These are phyloP conservation scores for Maconellicoccus hirsutus DNA, from an alignment of 1,140 invertebrate species.

Conservation along the genomic window DNA sequence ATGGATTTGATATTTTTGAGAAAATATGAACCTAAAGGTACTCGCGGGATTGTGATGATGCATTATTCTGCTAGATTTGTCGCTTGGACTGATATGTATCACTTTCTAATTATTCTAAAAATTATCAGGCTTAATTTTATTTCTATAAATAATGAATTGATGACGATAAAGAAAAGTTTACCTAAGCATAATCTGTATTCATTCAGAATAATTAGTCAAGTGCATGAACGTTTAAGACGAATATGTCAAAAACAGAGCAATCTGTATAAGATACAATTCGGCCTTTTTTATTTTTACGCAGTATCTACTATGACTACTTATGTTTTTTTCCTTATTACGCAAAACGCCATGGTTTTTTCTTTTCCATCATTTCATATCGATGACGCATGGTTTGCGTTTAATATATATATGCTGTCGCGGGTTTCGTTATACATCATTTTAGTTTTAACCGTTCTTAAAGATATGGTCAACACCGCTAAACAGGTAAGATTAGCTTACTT, in stretches of 20 bases:
- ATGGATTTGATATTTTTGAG: neutral
- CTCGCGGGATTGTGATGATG: neutral
- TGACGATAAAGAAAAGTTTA: neutral
- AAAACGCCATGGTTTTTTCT: neutral
- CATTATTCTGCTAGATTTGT: neutral
- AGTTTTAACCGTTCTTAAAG: neutral
- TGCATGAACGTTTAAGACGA: neutral
- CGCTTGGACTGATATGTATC: neutral
- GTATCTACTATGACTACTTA: neutral
- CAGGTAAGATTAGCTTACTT: neutral
- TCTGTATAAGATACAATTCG: neutral
- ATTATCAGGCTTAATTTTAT: neutral
- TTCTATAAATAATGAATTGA: neutral
- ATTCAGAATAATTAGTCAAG: neutral
- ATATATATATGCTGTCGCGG: neutral
- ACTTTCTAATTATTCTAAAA: neutral
- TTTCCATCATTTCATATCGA: neutral
- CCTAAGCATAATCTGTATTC: neutral
- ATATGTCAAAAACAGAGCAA: neutral
- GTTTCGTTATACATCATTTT: neutral
- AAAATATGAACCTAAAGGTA: neutral
- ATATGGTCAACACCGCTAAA: neutral
- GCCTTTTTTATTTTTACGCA: neutral
- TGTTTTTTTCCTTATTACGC: neutral
- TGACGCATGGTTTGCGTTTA: too few species aligned